Evolutionary conservation across 2,888 invertebrate species (phyloP), one percentile per base, ranked within the genome.

Genomic region (Tupiocoris notatus): DNA sequence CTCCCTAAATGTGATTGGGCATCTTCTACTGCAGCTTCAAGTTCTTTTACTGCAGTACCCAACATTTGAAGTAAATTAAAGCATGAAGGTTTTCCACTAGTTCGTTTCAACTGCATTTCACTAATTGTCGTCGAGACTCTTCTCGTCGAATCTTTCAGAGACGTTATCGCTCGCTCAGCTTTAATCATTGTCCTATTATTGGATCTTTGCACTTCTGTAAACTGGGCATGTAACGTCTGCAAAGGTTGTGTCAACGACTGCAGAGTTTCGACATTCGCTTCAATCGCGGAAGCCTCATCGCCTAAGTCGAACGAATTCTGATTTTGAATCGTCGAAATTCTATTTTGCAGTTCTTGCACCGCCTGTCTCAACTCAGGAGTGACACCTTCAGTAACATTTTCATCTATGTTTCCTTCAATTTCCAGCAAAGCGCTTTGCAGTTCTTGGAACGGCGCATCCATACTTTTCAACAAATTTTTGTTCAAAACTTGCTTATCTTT

Each of bases 21-120:
- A 9, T 39, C 58, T 76, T 39, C 82, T 73, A 82, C 18, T 24
- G 73, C 77, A 80, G 80, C 80, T 77, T 83, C 82, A 83, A 84
- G 81, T 80, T 86, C 83, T 86, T 88, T 81, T 84, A 84, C 3
- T 82, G 82, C 16, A 82, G 66, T 18, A 66, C 76, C 71, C 6
- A 78, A 54, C 16, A 39, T 61, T 18, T 62, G 22, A 18, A 78
- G 62, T 54, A 78, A 25, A 16, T 59, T 20, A 16, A 20, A 17
- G 16, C 77, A 39, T 1, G 78, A 20, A 3, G 57, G 21, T 20
- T 66, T 23, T 1, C 18, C 18, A 21, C 39, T 57, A 3, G 75
- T 57, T 12, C 75, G 75, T 57, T 74, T 71, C 63, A 64, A 59
- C 65, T 66, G 61, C 12, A 68, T 24, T 18, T 22, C 59, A 0